Percentiles rank a stretch among this genome's conserved stretches.
phyloP scores from a whole-genome alignment of 2,888 invertebrate genomes.

The Tupiocoris notatus region DNA sequence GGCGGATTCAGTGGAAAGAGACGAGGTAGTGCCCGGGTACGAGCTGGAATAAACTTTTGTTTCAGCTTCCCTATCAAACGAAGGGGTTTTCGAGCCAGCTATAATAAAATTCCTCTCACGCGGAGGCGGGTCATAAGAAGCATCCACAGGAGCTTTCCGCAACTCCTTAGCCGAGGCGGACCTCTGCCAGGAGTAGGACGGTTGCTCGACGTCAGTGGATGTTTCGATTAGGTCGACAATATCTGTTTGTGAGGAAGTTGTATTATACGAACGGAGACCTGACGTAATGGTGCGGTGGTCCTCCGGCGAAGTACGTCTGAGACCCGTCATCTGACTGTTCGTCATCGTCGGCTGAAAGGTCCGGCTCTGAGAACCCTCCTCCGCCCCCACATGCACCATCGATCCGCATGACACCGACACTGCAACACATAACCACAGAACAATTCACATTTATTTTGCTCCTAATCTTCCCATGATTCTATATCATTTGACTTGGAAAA shows the following conservation, averaged over 20 bases:
- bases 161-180: conserved; percentile 81
- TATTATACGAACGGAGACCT: conserved; percentile 49
- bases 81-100: conserved; percentile 62
- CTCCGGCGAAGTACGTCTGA: conserved; percentile 45
- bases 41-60: conserved; percentile 80
- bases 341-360: conserved; percentile 62
- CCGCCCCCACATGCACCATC: conserved; percentile 58
- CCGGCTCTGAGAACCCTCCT: conserved; percentile 52
- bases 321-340: conserved; percentile 53
- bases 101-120: conserved; percentile 64
- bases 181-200: conserved; percentile 66
- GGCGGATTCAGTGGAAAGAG: conserved; percentile 64
- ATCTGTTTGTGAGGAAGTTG: conserved; percentile 50
- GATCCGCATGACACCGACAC: conserved; percentile 55
- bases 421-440: conserved; percentile 46
- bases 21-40: conserved; percentile 75
- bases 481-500: no score
- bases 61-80: conserved; percentile 65
- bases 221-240: conserved; percentile 48
- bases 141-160: conserved; percentile 45
- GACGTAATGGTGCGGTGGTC: conserved; percentile 32
- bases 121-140: conserved; percentile 57
- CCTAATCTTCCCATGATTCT: not conserved
- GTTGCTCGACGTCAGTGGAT: conserved; percentile 40
- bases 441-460: not conserved